Percentiles rank a stretch among this genome's conserved stretches.
These are phyloP conservation scores for Chelon auratus DNA, from an alignment of 2,797 vertebrate species.

Conservation along the genomic window DNA sequence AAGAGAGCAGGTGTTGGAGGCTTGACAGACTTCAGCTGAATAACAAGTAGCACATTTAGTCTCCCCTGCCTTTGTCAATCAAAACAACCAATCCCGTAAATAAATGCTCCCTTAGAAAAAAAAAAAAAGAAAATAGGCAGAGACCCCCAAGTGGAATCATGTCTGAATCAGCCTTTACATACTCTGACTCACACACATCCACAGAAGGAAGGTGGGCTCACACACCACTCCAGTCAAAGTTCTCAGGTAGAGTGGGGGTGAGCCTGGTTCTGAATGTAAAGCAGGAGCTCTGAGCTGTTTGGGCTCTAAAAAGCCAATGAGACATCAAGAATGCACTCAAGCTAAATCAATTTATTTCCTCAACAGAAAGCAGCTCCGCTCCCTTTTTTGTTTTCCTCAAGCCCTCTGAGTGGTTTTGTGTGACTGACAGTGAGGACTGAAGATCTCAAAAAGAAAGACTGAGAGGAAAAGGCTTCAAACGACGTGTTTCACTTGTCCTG, in stretches of 20 bases:
- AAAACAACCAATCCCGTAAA: conserved; percentile 76
- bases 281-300: conserved; percentile 32
- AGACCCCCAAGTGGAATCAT: conserved; percentile 60
- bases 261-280: conserved; percentile 66
- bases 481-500: background rate
- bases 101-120: conserved; percentile 66
- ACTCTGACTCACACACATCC: conserved; percentile 20
- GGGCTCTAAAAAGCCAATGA: conserved; percentile 43
- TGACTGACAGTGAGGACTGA: conserved; percentile 6
- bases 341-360: conserved; percentile 46
- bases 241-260: conserved; percentile 50
- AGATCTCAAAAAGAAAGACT: conserved; percentile 2
- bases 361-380: conserved; percentile 14
- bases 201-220: conserved; percentile 8
- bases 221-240: conserved; percentile 38
- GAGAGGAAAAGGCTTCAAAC: conserved; percentile 2
- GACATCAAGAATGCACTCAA: conserved; percentile 45
- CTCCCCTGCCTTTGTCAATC: conserved; percentile 79
- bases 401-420: background rate
- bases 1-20: conserved; percentile 83
- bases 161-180: conserved; percentile 54
- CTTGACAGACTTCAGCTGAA: conserved; percentile 84
- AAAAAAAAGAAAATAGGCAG: conserved; percentile 17
- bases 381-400: conserved; percentile 21
- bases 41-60: conserved; percentile 82